These are phyloP conservation scores for Parazoanthus swiftii DNA, from an alignment of 92 coral and sea anemone genomes.

Conservation along the genomic window DNA sequence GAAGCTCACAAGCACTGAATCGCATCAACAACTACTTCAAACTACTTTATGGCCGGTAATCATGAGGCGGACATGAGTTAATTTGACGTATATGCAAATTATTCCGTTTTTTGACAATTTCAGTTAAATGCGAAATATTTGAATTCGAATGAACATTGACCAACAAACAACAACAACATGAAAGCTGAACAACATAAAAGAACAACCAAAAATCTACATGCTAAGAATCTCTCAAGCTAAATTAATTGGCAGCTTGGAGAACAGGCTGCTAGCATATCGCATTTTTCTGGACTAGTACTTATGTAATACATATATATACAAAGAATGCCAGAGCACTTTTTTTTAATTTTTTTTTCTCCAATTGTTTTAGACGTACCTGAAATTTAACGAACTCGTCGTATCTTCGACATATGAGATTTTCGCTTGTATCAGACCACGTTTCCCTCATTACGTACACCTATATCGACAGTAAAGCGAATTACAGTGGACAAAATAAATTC, in stretches of 20 bases:
- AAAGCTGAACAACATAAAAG: neutral
- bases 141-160: neutral
- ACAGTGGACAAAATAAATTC: neutral
- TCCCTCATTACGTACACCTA: slow-evolving; percentile 22
- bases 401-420: slow-evolving; percentile 36
- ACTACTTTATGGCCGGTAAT: neutral
- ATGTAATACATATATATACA: no score
- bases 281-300: neutral
- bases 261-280: neutral
- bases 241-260: neutral
- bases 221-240: neutral
- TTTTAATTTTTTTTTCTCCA: no score
- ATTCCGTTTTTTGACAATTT: neutral
- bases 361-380: slow-evolving; percentile 5
- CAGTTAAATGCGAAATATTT: neutral
- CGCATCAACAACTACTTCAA: no score
- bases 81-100: slow-evolving; percentile 16
- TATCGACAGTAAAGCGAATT: neutral
- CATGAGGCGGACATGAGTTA: neutral
- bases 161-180: neutral
- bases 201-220: neutral
- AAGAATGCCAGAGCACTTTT: neutral
- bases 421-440: slow-evolving; percentile 24
- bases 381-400: slow-evolving; percentile 10
- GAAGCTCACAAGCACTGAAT: no score